Conservation (phyloP, 2,113 vertebrate species). For the Notiomystis cincta region DNA sequence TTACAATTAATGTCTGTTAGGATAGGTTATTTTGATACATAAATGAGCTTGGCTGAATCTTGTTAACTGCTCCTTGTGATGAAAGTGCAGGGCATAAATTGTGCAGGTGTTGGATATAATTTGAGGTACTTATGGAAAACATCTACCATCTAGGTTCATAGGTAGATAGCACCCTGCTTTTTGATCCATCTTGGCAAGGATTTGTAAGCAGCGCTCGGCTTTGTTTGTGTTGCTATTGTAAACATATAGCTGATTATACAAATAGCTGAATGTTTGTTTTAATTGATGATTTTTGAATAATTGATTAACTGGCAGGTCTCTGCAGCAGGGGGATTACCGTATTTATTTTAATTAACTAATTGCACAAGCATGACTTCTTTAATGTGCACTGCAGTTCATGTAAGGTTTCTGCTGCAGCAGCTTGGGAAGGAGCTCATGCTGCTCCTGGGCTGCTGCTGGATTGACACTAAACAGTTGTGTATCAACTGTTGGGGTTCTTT, state of each 20-base stretch:
- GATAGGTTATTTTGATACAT: background rate
- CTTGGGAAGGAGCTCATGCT: background rate
- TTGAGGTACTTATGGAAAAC: background rate
- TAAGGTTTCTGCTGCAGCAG: background rate
- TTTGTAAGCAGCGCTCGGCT: background rate
- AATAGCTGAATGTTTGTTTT: slow-evolving; percentile 63
- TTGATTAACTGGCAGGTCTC: slow-evolving; percentile 49
- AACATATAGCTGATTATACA: slow-evolving; percentile 55
- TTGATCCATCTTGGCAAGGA: background rate
- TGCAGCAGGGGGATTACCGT: slow-evolving; percentile 35
- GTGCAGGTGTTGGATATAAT: background rate
- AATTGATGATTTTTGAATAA: slow-evolving; percentile 64
- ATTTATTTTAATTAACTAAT: slow-evolving; percentile 71
- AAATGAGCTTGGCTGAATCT: background rate
- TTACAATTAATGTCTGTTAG: background rate
- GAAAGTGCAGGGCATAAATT: background rate
- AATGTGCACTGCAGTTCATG: background rate
- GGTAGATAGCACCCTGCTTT: background rate
- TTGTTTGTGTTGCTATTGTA: slow-evolving; percentile 51
- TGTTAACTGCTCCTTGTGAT: background rate
- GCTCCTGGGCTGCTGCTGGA: background rate
- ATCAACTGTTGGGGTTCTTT: background rate
- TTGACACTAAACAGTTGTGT: background rate
- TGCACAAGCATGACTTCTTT: background rate
- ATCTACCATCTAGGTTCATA: background rate